Percentiles rank a stretch among this genome's conserved stretches.
Evolutionary conservation across 2,888 invertebrate genomes (phyloP).

Genomic region (Polymixis lichenea): DNA sequence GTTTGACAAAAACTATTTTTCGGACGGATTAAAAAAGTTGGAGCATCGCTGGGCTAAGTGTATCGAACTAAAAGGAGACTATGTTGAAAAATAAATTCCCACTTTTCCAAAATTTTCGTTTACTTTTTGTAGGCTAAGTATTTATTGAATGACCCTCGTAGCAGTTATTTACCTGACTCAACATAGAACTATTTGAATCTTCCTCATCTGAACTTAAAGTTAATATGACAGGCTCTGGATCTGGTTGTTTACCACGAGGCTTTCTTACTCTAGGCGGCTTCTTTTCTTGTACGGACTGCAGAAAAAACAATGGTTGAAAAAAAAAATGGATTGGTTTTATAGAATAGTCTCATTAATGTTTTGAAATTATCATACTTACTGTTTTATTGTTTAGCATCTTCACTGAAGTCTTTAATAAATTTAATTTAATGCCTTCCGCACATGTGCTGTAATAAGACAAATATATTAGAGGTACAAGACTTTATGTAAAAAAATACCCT

Average conservation of each 20-base stretch:
- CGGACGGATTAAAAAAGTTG: too few species aligned
- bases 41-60: too few species aligned
- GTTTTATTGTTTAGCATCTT: slow-evolving; percentile 74
- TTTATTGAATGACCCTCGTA: too few species aligned
- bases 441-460: slow-evolving; percentile 73
- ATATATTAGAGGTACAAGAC: background rate
- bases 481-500: background rate
- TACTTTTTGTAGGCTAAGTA: too few species aligned
- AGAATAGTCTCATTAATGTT: background rate
- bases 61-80: too few species aligned
- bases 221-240: slow-evolving; percentile 92
- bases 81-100: too few species aligned
- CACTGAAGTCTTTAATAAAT: slow-evolving; percentile 84
- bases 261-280: slow-evolving; percentile 87
- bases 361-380: slow-evolving; percentile 75
- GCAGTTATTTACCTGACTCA: slow-evolving; percentile 79
- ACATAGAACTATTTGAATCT: slow-evolving; percentile 89
- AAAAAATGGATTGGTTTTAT: background rate
- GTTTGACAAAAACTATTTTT: too few species aligned
- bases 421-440: slow-evolving; percentile 86
- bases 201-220: slow-evolving; percentile 94
- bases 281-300: slow-evolving; percentile 82
- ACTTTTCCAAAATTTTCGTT: too few species aligned
- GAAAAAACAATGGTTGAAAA: slow-evolving; percentile 5
- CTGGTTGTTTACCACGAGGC: slow-evolving; percentile 89